phyloP scores from a whole-genome alignment of 2,888 invertebrate species.

The Chaitophorus viminalis region DNA sequence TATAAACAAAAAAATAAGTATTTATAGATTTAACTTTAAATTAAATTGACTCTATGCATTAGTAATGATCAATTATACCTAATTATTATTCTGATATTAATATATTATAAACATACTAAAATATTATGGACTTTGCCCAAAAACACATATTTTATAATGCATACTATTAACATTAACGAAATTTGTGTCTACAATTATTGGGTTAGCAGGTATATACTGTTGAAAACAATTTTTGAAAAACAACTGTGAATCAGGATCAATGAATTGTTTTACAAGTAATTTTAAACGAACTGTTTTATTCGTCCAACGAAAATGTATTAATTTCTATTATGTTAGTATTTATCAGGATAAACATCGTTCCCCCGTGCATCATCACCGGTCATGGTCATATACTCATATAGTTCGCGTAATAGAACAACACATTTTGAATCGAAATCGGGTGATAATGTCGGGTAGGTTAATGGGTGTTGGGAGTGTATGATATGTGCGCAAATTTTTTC shows the following conservation, averaged over 20 bases:
- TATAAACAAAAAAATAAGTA: background rate
- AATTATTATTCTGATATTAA: background rate
- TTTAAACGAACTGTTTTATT: too few relatives aligned
- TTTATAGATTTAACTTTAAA: background rate
- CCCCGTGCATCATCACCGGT: too few relatives aligned
- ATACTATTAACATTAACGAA: background rate
- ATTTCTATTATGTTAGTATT: too few relatives aligned
- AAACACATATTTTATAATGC: background rate
- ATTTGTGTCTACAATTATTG: background rate
- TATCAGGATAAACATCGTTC: too few relatives aligned
- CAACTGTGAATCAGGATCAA: background rate
- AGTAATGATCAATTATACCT: background rate
- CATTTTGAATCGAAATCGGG: too few relatives aligned
- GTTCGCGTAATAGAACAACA: too few relatives aligned
- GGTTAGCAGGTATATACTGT: background rate
- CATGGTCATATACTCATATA: too few relatives aligned
- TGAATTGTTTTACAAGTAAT: too few relatives aligned
- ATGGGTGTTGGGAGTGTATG: too few relatives aligned
- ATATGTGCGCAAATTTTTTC: too few relatives aligned
- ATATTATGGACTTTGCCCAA: background rate
- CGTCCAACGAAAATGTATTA: too few relatives aligned
- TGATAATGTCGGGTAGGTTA: too few relatives aligned
- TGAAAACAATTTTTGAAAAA: background rate
- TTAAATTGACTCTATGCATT: background rate
- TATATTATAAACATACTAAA: background rate